Conservation (phyloP, 2,888 invertebrate genomes). For the Hemithea aestivaria region DNA sequence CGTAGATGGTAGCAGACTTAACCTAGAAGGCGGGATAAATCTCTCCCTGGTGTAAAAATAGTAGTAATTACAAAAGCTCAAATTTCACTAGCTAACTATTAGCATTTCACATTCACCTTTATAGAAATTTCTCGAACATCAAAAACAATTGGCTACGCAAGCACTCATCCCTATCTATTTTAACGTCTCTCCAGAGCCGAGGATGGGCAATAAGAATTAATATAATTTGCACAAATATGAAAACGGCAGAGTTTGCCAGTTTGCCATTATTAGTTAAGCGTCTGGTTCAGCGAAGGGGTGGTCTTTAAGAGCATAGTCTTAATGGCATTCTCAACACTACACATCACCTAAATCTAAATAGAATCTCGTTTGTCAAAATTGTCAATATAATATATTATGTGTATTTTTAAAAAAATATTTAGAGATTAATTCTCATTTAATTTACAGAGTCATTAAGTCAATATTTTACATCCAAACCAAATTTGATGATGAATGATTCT, state of each 20-base stretch:
- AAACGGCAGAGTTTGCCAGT: constrained; percentile 59
- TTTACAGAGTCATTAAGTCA: too few species aligned
- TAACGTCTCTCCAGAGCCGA: constrained; percentile 44
- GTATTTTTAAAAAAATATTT: too few species aligned
- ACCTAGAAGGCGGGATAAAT: too few species aligned
- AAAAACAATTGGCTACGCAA: constrained; percentile 16
- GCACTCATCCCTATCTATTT: constrained; percentile 36
- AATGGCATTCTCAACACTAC: too few species aligned
- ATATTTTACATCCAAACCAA: too few species aligned
- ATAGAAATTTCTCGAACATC: constrained; percentile 12
- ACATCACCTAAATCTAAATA: too few species aligned
- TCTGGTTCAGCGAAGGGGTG: constrained; percentile 42
- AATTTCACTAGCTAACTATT: neutral
- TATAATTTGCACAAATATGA: constrained; percentile 71
- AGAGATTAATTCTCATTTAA: too few species aligned
- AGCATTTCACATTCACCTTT: constrained; percentile 10
- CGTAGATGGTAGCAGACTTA: too few species aligned
- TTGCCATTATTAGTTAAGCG: constrained; percentile 62
- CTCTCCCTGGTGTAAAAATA: too few species aligned
- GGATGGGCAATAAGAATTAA: constrained; percentile 59
- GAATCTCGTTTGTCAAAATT: too few species aligned
- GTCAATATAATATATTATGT: too few species aligned
- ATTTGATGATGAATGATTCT: too few species aligned
- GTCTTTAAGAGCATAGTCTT: constrained; percentile 12
- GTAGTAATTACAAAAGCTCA: neutral